Conservation (phyloP, 1,140 invertebrate genomes). For the Melipona quadrifasciata region DNA sequence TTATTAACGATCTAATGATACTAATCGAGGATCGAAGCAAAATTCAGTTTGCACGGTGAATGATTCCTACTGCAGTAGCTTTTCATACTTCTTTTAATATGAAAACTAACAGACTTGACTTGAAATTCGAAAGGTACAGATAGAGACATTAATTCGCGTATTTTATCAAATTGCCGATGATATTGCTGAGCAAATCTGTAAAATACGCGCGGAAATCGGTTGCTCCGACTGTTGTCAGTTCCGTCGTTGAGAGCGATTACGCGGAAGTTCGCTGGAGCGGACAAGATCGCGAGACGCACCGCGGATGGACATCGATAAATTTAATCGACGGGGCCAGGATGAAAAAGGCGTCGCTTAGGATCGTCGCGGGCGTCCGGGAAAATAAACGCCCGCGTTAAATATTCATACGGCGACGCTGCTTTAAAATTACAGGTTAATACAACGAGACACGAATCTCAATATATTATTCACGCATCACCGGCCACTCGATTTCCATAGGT, state of each 20-base stretch:
- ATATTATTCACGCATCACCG: conserved; percentile 37
- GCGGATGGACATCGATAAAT: conserved; percentile 14
- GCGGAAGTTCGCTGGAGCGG: conserved; percentile 1
- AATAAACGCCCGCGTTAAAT: conserved; percentile 38
- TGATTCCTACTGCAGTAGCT: too few relatives aligned
- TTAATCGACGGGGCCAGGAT: conserved; percentile 10
- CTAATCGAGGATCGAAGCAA: too few relatives aligned
- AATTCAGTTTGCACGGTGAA: too few relatives aligned
- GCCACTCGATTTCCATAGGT: conserved; percentile 11
- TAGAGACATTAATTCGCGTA: too few relatives aligned
- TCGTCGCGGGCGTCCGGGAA: conserved; percentile 28
- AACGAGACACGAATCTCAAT: conserved; percentile 34
- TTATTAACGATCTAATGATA: too few relatives aligned
- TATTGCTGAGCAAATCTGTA: background rate
- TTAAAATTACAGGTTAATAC: conserved; percentile 37
- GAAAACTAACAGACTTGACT: too few relatives aligned
- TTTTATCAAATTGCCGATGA: too few relatives aligned
- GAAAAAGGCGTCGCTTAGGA: conserved; percentile 5
- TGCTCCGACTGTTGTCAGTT: background rate
- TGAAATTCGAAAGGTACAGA: too few relatives aligned
- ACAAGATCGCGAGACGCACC: background rate
- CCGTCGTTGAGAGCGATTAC: background rate
- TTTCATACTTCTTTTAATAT: too few relatives aligned
- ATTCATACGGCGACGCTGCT: conserved; percentile 15
- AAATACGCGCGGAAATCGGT: background rate